Evolutionary conservation across 2,888 invertebrate species (phyloP).

Genomic region (Cyclophora punctaria): DNA sequence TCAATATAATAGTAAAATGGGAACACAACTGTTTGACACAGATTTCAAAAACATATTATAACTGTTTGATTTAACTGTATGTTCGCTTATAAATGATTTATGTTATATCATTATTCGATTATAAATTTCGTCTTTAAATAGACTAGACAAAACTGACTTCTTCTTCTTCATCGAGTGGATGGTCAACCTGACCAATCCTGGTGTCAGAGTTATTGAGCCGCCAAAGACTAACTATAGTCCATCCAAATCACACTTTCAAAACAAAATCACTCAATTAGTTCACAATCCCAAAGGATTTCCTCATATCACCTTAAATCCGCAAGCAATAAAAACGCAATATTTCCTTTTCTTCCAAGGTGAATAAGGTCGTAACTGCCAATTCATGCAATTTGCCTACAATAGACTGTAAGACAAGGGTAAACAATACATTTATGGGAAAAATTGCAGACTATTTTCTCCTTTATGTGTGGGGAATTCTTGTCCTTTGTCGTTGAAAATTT

Average conservation of each 20-base stretch:
- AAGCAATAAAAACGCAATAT: constrained; percentile 28
- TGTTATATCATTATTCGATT: too few species aligned
- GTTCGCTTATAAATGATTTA: too few species aligned
- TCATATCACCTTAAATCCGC: constrained; percentile 16
- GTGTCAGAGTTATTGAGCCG: too few species aligned
- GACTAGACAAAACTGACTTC: too few species aligned
- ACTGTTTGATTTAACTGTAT: too few species aligned
- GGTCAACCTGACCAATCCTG: too few species aligned
- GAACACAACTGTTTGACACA: too few species aligned
- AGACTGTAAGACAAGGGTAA: constrained; percentile 31
- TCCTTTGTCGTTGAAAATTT: constrained; percentile 9
- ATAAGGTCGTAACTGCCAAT: constrained; percentile 30
- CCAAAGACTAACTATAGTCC: constrained; percentile 2
- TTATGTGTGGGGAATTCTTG: constrained; percentile 11
- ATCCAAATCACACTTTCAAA: neutral
- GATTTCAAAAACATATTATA: too few species aligned
- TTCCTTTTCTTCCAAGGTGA: constrained; percentile 27
- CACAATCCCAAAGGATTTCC: constrained; percentile 5
- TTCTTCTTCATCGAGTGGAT: too few species aligned
- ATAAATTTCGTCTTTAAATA: too few species aligned
- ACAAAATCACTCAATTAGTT: constrained; percentile 12
- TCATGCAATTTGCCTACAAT: constrained; percentile 27
- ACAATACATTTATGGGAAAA: constrained; percentile 30
- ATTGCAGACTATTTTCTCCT: constrained; percentile 18
- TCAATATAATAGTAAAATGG: too few species aligned